Conservation (phyloP, 2,888 invertebrate species). For the Carpatolechia fugitivella region DNA sequence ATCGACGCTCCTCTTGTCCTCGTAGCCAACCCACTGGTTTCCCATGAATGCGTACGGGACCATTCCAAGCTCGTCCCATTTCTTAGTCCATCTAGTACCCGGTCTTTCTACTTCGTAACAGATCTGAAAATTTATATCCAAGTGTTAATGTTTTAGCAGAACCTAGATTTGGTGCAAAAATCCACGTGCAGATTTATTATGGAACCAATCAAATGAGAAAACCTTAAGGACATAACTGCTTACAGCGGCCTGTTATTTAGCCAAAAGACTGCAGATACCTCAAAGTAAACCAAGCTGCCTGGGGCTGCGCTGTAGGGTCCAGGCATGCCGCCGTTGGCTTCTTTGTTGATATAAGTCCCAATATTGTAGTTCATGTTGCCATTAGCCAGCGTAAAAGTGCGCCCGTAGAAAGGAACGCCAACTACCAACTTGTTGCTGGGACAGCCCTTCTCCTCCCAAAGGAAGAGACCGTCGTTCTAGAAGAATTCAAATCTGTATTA, state of each 20-base stretch:
- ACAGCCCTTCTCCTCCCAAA: conserved; percentile 95
- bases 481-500: not conserved
- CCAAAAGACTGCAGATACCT: no score
- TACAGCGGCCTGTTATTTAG: no score
- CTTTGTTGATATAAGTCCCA: conserved; percentile 94
- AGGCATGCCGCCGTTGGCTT: conserved; percentile 91
- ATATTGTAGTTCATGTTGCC: conserved; percentile 90
- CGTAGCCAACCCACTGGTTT: conserved; percentile 95
- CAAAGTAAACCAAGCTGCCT: conserved; percentile 92
- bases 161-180: no score
- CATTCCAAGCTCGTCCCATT: conserved; percentile 90
- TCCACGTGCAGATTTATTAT: no score
- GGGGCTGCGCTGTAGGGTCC: conserved; percentile 92
- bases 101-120: conserved; percentile 86
- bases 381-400: conserved; percentile 89
- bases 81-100: conserved; percentile 87
- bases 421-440: conserved; percentile 92
- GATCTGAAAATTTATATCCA: conserved; percentile 79
- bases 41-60: conserved; percentile 93
- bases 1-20: conserved; percentile 88
- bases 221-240: no score
- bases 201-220: no score
- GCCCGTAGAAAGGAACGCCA: conserved; percentile 93
- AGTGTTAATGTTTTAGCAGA: no score
- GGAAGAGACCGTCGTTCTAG: conserved; percentile 90